Conservation (phyloP, 2,797 vertebrate genomes). For the Melopsittacus undulatus region DNA sequence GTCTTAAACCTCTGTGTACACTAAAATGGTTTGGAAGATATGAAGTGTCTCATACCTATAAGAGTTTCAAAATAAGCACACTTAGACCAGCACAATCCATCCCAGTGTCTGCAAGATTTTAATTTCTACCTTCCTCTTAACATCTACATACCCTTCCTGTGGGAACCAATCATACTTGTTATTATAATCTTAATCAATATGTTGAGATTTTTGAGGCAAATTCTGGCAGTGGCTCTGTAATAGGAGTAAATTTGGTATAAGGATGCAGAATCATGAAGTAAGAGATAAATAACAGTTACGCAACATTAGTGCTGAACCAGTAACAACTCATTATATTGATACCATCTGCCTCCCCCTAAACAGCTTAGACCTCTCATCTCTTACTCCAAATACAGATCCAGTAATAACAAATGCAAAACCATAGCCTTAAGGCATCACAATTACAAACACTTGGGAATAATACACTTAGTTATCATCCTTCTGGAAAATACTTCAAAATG, state of each 20-base stretch:
- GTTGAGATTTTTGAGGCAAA: background rate
- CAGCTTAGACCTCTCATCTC: background rate
- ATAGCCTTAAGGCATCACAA: background rate
- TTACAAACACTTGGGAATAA: background rate
- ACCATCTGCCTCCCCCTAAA: conserved; percentile 29
- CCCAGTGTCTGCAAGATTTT: background rate
- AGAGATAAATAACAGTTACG: background rate
- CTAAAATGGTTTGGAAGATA: background rate
- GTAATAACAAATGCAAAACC: conserved; percentile 38
- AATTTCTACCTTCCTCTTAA: background rate
- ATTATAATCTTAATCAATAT: background rate
- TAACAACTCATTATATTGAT: conserved; percentile 23
- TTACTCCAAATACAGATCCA: conserved; percentile 4
- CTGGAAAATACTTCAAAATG: conserved; percentile 23
- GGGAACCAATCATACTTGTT: background rate
- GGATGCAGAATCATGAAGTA: background rate
- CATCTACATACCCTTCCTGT: background rate
- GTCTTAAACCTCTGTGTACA: background rate
- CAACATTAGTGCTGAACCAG: background rate
- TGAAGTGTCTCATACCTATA: background rate
- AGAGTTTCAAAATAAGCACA: background rate
- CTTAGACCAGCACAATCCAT: background rate
- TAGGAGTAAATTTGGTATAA: background rate
- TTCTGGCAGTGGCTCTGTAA: background rate
- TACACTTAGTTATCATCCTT: background rate